Percentiles rank a stretch among this genome's conserved stretches.
Conservation (phyloP, 2,797 vertebrate species). For the Typhlichthys subterraneus region DNA sequence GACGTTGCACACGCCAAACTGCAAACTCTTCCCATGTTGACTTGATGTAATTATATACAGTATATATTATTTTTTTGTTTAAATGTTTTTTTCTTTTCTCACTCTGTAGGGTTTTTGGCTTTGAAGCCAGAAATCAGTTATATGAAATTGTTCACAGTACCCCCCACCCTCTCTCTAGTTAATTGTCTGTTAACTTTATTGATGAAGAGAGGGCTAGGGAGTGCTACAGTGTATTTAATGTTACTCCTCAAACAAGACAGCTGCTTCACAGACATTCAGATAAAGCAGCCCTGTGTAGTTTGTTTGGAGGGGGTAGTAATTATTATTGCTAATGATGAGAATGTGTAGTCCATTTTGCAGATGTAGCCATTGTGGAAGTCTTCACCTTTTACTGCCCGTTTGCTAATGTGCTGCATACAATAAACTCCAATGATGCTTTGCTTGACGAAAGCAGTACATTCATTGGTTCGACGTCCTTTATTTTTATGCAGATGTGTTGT, state of each 20-base stretch:
- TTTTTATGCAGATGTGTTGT: no score
- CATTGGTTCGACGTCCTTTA: no score
- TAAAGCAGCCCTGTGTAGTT: background rate
- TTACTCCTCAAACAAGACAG: background rate
- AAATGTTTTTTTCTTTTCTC: constrained; percentile 45
- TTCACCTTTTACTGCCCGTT: constrained; percentile 15
- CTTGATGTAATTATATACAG: constrained; percentile 31
- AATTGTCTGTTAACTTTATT: constrained; percentile 1
- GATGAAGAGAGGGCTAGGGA: constrained; percentile 9
- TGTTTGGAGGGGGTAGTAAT: constrained; percentile 11
- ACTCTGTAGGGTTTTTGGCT: constrained; percentile 37
- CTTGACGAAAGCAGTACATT: background rate
- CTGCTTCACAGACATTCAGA: constrained; percentile 13
- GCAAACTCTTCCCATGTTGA: constrained; percentile 47
- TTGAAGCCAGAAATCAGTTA: constrained; percentile 36
- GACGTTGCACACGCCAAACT: constrained; percentile 52
- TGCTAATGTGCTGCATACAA: constrained; percentile 19
- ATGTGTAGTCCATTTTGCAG: constrained; percentile 21
- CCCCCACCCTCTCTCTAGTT: constrained; percentile 10
- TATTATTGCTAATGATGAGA: constrained; percentile 40
- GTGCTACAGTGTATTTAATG: background rate
- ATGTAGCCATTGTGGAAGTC: constrained; percentile 4
- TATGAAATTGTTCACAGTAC: constrained; percentile 18
- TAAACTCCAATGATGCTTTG: constrained; percentile 14
- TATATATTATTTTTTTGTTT: constrained; percentile 44